Evolutionary conservation across 1,140 invertebrate genomes (phyloP).

Genomic region (Stegodyphus dumicola): DNA sequence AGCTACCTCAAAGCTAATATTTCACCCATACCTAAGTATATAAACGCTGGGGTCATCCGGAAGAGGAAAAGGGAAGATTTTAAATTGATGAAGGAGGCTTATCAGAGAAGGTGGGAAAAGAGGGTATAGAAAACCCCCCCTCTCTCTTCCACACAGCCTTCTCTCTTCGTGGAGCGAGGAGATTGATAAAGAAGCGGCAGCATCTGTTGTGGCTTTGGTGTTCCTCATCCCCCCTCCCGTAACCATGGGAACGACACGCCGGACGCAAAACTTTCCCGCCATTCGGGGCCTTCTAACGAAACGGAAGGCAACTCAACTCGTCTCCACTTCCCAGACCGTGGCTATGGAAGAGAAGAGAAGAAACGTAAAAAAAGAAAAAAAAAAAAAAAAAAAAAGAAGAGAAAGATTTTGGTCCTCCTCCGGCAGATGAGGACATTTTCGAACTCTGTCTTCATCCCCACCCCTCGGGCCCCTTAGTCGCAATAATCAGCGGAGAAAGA

Average conservation of each 20-base stretch:
- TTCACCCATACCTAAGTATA: slow-evolving; percentile 50
- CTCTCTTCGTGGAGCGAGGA: slow-evolving; percentile 5
- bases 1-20: slow-evolving; percentile 49
- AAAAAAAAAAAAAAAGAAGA: background rate
- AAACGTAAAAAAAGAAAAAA: background rate
- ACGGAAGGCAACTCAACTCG: slow-evolving; percentile 8
- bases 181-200: slow-evolving; percentile 59
- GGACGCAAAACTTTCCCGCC: slow-evolving; percentile 58
- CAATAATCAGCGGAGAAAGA: slow-evolving; percentile 25
- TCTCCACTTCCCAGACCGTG: background rate
- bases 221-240: slow-evolving; percentile 11
- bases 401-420: background rate
- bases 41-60: slow-evolving; percentile 27
- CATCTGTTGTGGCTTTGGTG: slow-evolving; percentile 59
- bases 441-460: slow-evolving; percentile 34
- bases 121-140: background rate
- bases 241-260: slow-evolving; percentile 53
- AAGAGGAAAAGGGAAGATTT: slow-evolving; percentile 20
- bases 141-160: slow-evolving; percentile 17
- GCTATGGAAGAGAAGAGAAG: background rate
- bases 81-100: slow-evolving; percentile 60
- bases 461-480: background rate
- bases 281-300: slow-evolving; percentile 52
- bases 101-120: slow-evolving; percentile 30
- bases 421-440: slow-evolving; percentile 43